phyloP scores from a whole-genome alignment of 2,797 vertebrate species.

The Acipenser oxyrinchus region DNA sequence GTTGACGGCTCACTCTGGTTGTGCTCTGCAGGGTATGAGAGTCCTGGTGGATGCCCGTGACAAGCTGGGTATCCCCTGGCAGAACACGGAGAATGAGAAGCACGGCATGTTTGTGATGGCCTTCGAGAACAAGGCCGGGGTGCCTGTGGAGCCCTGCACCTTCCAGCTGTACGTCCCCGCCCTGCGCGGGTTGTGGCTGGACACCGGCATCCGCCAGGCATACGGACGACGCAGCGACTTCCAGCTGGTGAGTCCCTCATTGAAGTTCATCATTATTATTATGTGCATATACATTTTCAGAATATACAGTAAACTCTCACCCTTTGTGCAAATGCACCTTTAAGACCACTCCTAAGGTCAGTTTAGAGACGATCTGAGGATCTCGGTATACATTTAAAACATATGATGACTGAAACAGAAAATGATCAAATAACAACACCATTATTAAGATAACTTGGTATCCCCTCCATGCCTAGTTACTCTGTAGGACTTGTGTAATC shows the following conservation, averaged over 20 bases:
- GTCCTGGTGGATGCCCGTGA: conserved; percentile 91
- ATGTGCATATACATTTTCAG: too few relatives aligned
- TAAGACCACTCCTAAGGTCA: too few relatives aligned
- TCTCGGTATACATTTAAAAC: too few relatives aligned
- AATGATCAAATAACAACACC: too few relatives aligned
- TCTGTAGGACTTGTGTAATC: too few relatives aligned
- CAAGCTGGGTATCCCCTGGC: conserved; percentile 89
- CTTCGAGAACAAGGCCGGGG: conserved; percentile 80
- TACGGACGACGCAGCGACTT: conserved; percentile 85
- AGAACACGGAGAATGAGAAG: conserved; percentile 88
- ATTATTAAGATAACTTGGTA: too few relatives aligned
- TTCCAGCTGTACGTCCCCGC: conserved; percentile 90
- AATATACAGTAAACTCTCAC: too few relatives aligned
- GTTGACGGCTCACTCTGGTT: conserved; percentile 11
- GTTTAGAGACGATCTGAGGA: too few relatives aligned
- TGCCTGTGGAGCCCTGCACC: conserved; percentile 79
- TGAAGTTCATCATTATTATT: not conserved
- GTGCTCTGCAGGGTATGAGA: conserved; percentile 69
- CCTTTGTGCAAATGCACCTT: too few relatives aligned
- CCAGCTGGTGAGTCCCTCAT: conserved; percentile 78
- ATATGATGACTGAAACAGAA: too few relatives aligned
- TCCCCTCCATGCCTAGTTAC: too few relatives aligned
- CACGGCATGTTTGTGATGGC: conserved; percentile 95
- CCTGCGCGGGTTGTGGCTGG: conserved; percentile 74
- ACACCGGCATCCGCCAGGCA: conserved; percentile 77